phyloP scores from a whole-genome alignment of 2,888 invertebrate genomes.

The Sarcophaga subvicina region DNA sequence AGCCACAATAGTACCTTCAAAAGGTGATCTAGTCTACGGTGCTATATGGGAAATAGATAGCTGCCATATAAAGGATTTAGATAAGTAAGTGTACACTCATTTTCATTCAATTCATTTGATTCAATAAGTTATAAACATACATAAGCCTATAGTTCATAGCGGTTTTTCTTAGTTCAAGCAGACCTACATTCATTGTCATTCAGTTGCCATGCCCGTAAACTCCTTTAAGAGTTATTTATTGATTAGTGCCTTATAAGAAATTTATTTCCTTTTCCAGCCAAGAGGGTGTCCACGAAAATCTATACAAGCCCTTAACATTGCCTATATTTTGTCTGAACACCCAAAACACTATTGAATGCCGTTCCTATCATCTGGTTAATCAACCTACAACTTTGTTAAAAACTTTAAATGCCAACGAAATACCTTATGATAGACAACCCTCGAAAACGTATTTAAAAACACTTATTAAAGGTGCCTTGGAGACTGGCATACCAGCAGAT shows the following conservation, averaged over 20 bases:
- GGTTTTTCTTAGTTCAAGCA: neutral
- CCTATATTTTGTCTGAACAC: constrained; percentile 49
- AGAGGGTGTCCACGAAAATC: constrained; percentile 68
- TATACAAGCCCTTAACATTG: constrained; percentile 65
- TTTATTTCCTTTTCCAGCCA: constrained; percentile 57
- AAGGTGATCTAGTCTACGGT: constrained; percentile 84
- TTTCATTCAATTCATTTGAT: neutral
- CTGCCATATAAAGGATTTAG: constrained; percentile 85
- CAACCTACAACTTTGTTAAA: constrained; percentile 82
- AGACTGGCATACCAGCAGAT: constrained; percentile 85
- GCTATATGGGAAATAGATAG: constrained; percentile 89
- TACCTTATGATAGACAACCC: constrained; percentile 87
- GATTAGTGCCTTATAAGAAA: constrained; percentile 2
- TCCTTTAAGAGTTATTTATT: neutral
- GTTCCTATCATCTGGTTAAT: constrained; percentile 88
- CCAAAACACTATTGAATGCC: constrained; percentile 80
- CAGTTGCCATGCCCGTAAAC: neutral
- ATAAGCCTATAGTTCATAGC: no score
- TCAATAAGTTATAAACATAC: no score
- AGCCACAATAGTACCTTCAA: constrained; percentile 87
- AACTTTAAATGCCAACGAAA: constrained; percentile 73
- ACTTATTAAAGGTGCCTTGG: constrained; percentile 78
- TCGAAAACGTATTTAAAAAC: constrained; percentile 88
- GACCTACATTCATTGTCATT: neutral
- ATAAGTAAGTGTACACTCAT: constrained; percentile 83